phyloP scores from a whole-genome alignment of 30 jellyfish, hydroid and myxozoan genomes.

The Aurelia aurita region DNA sequence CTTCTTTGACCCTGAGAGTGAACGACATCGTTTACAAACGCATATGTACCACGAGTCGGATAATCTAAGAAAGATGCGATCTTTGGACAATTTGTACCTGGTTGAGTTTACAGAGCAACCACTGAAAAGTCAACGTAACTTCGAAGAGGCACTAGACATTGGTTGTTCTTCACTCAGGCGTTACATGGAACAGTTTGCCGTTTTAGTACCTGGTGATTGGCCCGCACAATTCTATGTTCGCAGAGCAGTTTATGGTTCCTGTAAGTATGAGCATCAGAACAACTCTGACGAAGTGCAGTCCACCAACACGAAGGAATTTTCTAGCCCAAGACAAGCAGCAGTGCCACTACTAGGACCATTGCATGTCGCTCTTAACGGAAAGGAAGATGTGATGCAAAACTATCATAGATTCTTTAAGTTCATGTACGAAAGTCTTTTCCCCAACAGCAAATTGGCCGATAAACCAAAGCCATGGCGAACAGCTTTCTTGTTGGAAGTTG shows the following conservation, averaged over 20 bases:
- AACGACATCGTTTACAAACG: not conserved
- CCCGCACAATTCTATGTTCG: not conserved
- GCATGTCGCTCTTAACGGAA: not conserved
- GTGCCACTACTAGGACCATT: not conserved
- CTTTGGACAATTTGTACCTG: conserved; percentile 1
- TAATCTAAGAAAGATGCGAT: not conserved
- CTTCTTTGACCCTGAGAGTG: conserved; percentile 4
- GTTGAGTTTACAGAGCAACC: not conserved
- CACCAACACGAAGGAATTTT: not conserved
- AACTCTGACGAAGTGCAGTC: not conserved
- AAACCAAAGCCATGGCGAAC: conserved; percentile 15
- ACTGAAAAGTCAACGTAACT: not conserved
- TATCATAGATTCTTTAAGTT: not conserved
- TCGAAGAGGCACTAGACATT: not conserved
- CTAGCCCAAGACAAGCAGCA: not conserved
- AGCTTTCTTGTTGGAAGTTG: not conserved
- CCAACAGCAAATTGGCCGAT: not conserved
- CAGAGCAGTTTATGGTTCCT: not conserved
- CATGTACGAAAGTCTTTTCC: not conserved
- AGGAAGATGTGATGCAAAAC: conserved; percentile 1
- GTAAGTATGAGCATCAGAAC: not conserved
- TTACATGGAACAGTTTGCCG: not conserved
- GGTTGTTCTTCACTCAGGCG: not conserved
- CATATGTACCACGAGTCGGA: conserved; percentile 2
- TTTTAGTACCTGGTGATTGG: conserved; percentile 9